Evolutionary conservation across 2,113 vertebrate genomes (phyloP).

Genomic region (Ictalurus punctatus): DNA sequence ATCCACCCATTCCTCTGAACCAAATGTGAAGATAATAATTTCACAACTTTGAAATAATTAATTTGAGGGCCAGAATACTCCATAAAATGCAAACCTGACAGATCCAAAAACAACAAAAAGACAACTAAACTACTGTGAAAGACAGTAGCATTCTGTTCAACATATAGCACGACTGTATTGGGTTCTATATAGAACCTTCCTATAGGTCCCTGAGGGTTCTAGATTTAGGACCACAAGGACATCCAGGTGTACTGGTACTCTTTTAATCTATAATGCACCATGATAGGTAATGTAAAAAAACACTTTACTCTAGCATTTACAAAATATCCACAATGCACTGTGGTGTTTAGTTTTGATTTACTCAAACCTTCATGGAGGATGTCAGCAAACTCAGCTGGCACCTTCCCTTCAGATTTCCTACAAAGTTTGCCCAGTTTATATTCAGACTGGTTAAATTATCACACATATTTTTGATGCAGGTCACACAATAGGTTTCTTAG

Average conservation of each 20-base stretch:
- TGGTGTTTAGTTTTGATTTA: not conserved
- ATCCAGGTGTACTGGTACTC: not conserved
- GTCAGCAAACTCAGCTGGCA: not conserved
- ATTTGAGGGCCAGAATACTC: not conserved
- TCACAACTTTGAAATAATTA: not conserved
- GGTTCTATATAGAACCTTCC: too few relatives aligned
- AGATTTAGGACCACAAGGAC: not conserved
- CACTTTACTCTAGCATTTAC: not conserved
- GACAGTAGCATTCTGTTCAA: not conserved
- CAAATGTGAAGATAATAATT: not conserved
- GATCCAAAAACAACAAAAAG: not conserved
- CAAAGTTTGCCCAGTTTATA: too few relatives aligned
- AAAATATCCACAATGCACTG: not conserved
- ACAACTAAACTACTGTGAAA: not conserved
- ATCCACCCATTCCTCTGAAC: not conserved
- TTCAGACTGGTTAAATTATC: too few relatives aligned
- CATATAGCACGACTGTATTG: not conserved
- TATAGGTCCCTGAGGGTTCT: not conserved
- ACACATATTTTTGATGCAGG: too few relatives aligned
- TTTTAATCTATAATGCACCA: not conserved
- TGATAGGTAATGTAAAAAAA: not conserved
- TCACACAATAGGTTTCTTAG: too few relatives aligned
- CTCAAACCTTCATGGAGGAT: not conserved
- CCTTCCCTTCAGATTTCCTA: too few relatives aligned
- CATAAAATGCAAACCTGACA: not conserved